phyloP scores from a whole-genome alignment of 23 tunicate genomes.

The Halocynthia aurantium region DNA sequence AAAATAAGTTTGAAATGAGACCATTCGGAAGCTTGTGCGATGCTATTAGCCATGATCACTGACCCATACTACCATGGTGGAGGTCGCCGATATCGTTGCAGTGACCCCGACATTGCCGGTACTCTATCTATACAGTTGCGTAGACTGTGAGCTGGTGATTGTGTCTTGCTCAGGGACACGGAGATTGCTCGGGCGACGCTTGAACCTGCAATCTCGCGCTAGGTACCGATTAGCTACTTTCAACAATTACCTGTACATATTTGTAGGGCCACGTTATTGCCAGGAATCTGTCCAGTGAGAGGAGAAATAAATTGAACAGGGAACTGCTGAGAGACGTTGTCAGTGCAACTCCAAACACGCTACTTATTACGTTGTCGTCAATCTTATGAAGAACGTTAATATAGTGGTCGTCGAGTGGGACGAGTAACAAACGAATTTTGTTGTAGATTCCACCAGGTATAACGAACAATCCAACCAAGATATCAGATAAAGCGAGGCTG shows the following conservation, averaged over 20 bases:
- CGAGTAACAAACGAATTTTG: slow-evolving; percentile 12
- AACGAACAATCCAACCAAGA: slow-evolving; percentile 23
- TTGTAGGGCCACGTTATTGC: slow-evolving; percentile 29
- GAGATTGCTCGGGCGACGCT: no score
- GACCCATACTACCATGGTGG: no score
- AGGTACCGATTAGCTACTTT: no score
- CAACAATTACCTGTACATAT: slow-evolving; percentile 27
- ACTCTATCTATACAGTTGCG: no score
- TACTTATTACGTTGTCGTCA: not conserved
- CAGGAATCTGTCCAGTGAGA: slow-evolving; percentile 20
- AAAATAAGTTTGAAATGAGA: no score
- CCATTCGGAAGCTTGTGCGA: no score
- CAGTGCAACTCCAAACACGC: slow-evolving; percentile 10
- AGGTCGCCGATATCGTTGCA: no score
- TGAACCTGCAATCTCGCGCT: no score
- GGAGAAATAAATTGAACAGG: slow-evolving; percentile 17
- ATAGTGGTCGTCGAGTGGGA: not conserved
- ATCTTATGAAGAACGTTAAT: not conserved
- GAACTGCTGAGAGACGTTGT: slow-evolving; percentile 9
- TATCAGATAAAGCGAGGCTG: slow-evolving; percentile 25
- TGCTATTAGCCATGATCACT: no score
- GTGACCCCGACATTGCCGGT: no score
- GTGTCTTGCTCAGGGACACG: no score
- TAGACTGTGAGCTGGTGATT: no score
- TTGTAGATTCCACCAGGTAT: slow-evolving; percentile 11